Evolutionary conservation across 1,140 invertebrate species (phyloP).

Genomic region (Panulirus ornatus): DNA sequence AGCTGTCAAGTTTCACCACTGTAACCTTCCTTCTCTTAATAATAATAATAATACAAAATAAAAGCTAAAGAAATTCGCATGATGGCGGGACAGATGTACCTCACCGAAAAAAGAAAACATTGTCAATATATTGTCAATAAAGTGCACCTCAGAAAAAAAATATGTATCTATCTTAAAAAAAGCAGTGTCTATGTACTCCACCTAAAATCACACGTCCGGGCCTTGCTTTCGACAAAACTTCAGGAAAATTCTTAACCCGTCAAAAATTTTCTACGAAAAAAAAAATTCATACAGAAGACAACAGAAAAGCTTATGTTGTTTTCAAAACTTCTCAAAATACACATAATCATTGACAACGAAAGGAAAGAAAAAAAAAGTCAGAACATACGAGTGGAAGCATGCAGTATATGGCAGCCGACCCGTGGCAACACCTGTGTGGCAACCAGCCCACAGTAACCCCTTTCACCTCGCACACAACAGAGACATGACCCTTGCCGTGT

Average conservation of each 20-base stretch:
- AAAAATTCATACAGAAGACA: not conserved
- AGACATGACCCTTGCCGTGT: not conserved
- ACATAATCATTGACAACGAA: not conserved
- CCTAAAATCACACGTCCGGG: not conserved
- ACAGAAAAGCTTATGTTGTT: not conserved
- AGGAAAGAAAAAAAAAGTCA: not conserved
- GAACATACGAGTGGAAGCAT: not conserved
- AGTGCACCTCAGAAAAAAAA: not conserved
- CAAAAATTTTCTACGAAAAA: not conserved
- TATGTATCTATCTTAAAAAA: not conserved
- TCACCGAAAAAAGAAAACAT: not conserved
- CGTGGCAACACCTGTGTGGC: too few species aligned
- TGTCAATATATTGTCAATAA: not conserved
- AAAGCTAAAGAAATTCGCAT: not conserved
- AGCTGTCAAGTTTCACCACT: slow-evolving; percentile 4
- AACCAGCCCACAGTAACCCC: not conserved
- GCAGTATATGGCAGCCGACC: too few species aligned
- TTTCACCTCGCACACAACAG: not conserved
- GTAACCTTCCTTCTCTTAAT: not conserved
- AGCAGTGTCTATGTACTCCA: not conserved
- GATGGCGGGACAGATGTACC: slow-evolving; percentile 3
- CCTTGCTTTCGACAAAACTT: not conserved
- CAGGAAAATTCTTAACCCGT: not conserved
- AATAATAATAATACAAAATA: not conserved
- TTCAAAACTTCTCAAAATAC: not conserved